A percentile compares a stretch with the other conserved stretches of the same genome.
Evolutionary conservation across 2,888 invertebrate genomes (phyloP).

Genomic region (Miltochrista miniata): DNA sequence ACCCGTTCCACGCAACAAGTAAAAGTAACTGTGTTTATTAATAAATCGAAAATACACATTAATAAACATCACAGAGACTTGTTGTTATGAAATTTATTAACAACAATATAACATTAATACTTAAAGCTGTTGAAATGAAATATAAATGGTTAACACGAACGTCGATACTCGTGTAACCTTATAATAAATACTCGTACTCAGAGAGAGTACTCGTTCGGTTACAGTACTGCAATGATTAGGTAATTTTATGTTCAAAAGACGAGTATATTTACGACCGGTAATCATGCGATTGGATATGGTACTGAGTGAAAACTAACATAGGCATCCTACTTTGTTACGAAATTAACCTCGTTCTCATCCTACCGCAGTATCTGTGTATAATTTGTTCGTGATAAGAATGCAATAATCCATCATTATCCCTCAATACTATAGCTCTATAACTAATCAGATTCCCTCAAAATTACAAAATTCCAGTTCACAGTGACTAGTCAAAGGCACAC

Average conservation of each 20-base stretch:
- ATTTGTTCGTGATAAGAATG: too few species aligned
- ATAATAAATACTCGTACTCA: conserved; percentile 3
- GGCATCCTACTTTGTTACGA: too few species aligned
- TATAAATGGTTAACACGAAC: conserved; percentile 59
- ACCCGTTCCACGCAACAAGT: conserved; percentile 12
- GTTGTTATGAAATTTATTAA: conserved; percentile 47
- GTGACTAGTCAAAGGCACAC: too few species aligned
- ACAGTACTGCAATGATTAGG: conserved; percentile 4
- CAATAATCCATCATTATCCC: too few species aligned
- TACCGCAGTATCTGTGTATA: too few species aligned
- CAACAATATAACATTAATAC: conserved; percentile 46
- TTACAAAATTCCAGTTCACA: too few species aligned
- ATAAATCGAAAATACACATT: conserved; percentile 28
- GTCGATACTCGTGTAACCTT: neutral
- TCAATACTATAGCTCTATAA: too few species aligned
- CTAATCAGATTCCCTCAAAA: too few species aligned
- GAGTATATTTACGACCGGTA: neutral
- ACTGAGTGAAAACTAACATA: neutral
- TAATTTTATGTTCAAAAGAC: conserved; percentile 6
- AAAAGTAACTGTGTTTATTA: conserved; percentile 18
- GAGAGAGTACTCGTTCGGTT: neutral
- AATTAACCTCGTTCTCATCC: too few species aligned
- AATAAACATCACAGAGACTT: conserved; percentile 41
- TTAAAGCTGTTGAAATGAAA: conserved; percentile 54
- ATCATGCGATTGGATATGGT: conserved; percentile 3